Evolutionary conservation across 2,113 vertebrate species (phyloP).

Genomic region (Rallus limicola): DNA sequence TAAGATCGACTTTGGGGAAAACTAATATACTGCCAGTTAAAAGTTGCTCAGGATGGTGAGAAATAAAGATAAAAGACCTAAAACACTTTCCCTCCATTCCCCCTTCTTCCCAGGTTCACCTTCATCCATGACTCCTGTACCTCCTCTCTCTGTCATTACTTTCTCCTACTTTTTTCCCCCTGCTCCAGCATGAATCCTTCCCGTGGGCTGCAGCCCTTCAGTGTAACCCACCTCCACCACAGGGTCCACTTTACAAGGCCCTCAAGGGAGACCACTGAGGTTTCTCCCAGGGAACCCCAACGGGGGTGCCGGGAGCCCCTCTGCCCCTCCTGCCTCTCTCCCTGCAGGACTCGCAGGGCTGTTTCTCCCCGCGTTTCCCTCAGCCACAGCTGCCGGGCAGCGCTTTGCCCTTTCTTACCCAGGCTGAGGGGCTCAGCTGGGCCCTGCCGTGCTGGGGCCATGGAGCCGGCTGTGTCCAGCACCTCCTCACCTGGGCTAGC

Average conservation of each 20-base stretch:
- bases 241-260: neutral
- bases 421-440: too few relatives aligned
- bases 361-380: too few relatives aligned
- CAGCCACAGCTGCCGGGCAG: too few relatives aligned
- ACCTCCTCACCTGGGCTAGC: too few relatives aligned
- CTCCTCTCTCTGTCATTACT: neutral
- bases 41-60: neutral
- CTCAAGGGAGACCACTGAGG: neutral
- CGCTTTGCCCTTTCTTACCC: too few relatives aligned
- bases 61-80: neutral
- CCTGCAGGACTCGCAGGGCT: neutral
- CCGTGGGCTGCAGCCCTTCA: too few relatives aligned
- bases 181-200: too few relatives aligned
- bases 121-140: neutral
- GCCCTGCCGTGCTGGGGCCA: too few relatives aligned
- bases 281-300: neutral
- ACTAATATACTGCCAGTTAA: neutral
- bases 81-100: neutral
- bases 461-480: too few relatives aligned
- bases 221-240: neutral
- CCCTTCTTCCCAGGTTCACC: neutral
- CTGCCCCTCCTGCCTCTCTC: neutral
- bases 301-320: rapidly evolving
- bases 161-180: too few relatives aligned
- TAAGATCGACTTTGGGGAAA: neutral